A percentile compares a stretch with the other conserved stretches of the same genome.
Conservation (phyloP, 2,888 invertebrate species). For the Papilio protenor region DNA sequence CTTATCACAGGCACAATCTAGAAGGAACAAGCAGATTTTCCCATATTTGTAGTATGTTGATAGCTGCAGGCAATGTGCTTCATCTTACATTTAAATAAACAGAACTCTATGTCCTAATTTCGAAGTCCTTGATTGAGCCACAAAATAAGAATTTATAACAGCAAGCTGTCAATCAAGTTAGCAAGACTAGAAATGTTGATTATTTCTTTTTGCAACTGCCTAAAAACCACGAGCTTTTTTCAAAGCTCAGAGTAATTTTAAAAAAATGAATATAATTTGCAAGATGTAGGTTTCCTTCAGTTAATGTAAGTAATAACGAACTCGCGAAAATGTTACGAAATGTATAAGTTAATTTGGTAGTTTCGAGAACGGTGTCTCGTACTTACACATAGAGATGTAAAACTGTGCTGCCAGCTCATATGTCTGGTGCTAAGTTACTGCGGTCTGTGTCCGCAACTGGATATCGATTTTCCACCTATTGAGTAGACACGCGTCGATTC, state of each 20-base stretch:
- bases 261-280: neutral
- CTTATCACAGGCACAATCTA: neutral
- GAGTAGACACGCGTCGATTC: slow-evolving; percentile 42
- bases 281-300: neutral
- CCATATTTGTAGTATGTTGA: neutral
- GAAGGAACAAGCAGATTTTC: neutral
- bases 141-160: neutral
- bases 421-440: slow-evolving; percentile 69
- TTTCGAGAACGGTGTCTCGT: slow-evolving; percentile 4
- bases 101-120: neutral
- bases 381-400: slow-evolving; percentile 29
- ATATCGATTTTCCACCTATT: slow-evolving; percentile 70
- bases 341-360: neutral
- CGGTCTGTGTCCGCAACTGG: slow-evolving; percentile 72
- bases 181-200: too few relatives aligned
- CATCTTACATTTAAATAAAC: neutral
- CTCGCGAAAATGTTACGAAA: neutral
- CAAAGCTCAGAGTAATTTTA: neutral
- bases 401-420: slow-evolving; percentile 49
- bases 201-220: neutral
- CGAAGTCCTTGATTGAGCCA: too few relatives aligned
- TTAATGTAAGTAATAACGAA: neutral
- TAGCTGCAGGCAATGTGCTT: too few relatives aligned
- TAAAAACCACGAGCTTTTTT: neutral
- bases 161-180: neutral